phyloP scores from a whole-genome alignment of 2,888 invertebrate genomes.

The Sesia apiformis region DNA sequence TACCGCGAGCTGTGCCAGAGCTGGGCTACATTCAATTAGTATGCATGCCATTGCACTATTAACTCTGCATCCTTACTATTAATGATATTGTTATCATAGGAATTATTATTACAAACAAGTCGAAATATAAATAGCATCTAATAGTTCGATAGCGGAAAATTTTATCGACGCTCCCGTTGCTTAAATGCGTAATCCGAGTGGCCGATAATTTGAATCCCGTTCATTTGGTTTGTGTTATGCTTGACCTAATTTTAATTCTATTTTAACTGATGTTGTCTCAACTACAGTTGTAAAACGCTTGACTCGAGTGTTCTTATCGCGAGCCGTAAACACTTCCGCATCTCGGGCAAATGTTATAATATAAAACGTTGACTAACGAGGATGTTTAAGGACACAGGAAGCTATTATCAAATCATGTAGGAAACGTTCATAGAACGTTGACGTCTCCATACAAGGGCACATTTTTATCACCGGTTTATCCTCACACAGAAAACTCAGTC shows the following conservation, averaged over 20 bases:
- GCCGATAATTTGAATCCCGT: slow-evolving; percentile 22
- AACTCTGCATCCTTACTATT: slow-evolving; percentile 72
- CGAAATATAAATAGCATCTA: slow-evolving; percentile 43
- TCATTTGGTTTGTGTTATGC: slow-evolving; percentile 26
- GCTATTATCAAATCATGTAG: slow-evolving; percentile 66
- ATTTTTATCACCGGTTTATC: slow-evolving; percentile 20
- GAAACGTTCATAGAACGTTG: slow-evolving; percentile 45
- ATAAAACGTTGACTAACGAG: slow-evolving; percentile 50
- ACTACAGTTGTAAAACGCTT: slow-evolving; percentile 24
- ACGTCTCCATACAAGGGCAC: slow-evolving; percentile 17
- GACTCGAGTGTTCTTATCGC: slow-evolving; percentile 24
- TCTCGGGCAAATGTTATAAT: slow-evolving; percentile 32
- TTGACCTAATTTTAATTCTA: slow-evolving; percentile 50
- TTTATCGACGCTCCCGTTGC: slow-evolving; percentile 22
- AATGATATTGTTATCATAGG: slow-evolving; percentile 71
- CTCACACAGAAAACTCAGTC: slow-evolving; percentile 13
- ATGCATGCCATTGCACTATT: slow-evolving; percentile 65
- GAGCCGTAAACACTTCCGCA: slow-evolving; percentile 45
- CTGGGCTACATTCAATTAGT: slow-evolving; percentile 53
- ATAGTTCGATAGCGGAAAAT: slow-evolving; percentile 42
- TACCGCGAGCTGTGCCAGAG: slow-evolving; percentile 39
- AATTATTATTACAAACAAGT: slow-evolving; percentile 61
- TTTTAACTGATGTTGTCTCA: slow-evolving; percentile 27
- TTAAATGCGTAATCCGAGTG: slow-evolving; percentile 24
- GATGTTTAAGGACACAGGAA: slow-evolving; percentile 64